Percentiles rank a stretch among this genome's conserved stretches.
phyloP scores from a whole-genome alignment of 2,797 vertebrate species.

The Pogoniulus pusillus region DNA sequence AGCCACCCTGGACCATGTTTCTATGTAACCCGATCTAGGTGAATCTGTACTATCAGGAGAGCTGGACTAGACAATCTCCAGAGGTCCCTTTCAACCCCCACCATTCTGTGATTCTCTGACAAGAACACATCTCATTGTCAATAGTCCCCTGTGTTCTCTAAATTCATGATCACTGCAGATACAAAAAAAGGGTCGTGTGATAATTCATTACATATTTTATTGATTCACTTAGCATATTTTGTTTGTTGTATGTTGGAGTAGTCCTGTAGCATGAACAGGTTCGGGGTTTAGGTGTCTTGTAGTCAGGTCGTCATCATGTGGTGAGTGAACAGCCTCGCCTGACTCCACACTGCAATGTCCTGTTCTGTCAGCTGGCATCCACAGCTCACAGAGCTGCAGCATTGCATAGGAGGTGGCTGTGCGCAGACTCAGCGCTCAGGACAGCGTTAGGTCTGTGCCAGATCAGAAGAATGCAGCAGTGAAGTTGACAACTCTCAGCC shows the following conservation, averaged over 20 bases:
- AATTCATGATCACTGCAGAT: neutral
- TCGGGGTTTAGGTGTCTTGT: neutral
- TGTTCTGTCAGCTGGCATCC: neutral
- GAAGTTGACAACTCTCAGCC: neutral
- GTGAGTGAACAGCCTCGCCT: neutral
- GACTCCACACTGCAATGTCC: accelerated
- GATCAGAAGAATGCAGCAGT: neutral
- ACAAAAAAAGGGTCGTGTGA: neutral
- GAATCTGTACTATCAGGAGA: no score
- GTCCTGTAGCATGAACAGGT: neutral
- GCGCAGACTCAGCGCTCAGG: neutral
- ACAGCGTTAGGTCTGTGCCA: neutral
- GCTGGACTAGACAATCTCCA: no score
- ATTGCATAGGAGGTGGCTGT: accelerated
- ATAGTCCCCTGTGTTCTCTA: neutral
- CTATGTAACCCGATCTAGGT: no score
- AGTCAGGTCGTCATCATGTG: neutral
- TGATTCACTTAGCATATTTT: neutral
- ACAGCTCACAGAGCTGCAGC: neutral
- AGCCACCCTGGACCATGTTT: no score
- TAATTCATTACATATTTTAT: neutral
- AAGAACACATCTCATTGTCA: neutral
- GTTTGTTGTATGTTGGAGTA: neutral
- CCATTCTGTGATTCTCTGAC: no score
- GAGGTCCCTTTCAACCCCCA: no score